Evolutionary conservation across 2,888 invertebrate genomes (phyloP), one percentile per base, ranked within the genome.

Genomic region (Agonopterix heracliana): DNA sequence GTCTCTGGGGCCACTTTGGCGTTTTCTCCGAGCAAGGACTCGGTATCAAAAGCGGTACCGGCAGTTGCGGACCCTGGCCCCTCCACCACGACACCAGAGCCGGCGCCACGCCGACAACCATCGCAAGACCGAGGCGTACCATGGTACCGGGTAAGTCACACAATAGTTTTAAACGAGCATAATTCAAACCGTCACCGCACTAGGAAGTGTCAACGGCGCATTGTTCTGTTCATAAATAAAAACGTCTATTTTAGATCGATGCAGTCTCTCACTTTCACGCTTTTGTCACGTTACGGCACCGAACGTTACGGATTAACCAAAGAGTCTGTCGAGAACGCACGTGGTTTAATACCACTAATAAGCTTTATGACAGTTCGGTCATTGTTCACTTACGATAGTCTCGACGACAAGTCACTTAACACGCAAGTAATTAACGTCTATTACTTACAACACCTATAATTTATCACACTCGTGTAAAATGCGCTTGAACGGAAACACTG

Each of bases 91-190:
- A 86, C 59, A 89, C 84, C 57, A 88, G 63, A 50, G 86, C 87
- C 49, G 89, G 89, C 53, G 89, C 87, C 57, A 89, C 89, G 26
- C 89, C 89, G 47, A 89, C 88, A 51, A 89, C 88, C 88, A 89
- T 89, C 54, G 89, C 89, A 53, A 89, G 56, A 26, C 87, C 81
- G 60, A 89, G 63, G 12, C 80, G 78, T 57, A 89, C 89, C 89
- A 89, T 89, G 54, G 54, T 76, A 50, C 49, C 52, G 45, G 52
- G 49, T 48, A 45, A 54, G 49, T 50, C 45, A 54, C 38, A 42
- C 46, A 47, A 26, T 26, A 26, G 47, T 54, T 51, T 62, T 52
- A 63, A 51, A 64, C 51, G 56, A 54, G 47, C 59, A 65, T 63
- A 56, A 48, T 53, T 54, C 54, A 54, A 57, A 59, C 54, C 56